Conservation (phyloP, 2,888 invertebrate species). For the Tetheella fluctuosa region DNA sequence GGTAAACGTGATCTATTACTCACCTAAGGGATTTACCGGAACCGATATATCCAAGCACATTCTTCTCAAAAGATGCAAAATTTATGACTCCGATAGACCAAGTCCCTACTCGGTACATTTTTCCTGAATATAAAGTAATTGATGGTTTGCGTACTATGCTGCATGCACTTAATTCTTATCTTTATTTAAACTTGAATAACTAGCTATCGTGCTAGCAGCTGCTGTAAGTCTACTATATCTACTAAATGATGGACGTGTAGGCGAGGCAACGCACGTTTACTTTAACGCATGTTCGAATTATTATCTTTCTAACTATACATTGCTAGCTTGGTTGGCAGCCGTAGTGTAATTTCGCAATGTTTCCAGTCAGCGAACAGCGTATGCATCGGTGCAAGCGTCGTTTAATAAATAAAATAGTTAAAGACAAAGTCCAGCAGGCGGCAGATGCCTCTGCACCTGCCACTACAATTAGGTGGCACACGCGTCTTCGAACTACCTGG, state of each 20-base stretch:
- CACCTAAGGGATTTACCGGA: constrained; percentile 63
- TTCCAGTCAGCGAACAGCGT: constrained; percentile 44
- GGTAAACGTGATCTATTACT: constrained; percentile 66
- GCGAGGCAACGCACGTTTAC: constrained; percentile 43
- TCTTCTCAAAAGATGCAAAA: constrained; percentile 48
- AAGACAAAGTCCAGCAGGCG: constrained; percentile 62
- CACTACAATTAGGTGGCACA: constrained; percentile 71
- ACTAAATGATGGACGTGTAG: constrained; percentile 53
- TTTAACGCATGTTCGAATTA: constrained; percentile 45
- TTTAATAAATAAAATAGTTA: constrained; percentile 66
- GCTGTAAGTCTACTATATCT: constrained; percentile 32
- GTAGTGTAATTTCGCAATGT: constrained; percentile 45
- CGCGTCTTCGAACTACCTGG: constrained; percentile 56
- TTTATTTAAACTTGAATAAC: constrained; percentile 53
- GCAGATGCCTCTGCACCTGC: constrained; percentile 81
- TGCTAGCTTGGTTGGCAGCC: constrained; percentile 51
- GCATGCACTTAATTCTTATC: constrained; percentile 29
- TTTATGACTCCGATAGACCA: constrained; percentile 20
- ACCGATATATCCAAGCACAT: constrained; percentile 45
- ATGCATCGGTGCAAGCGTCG: constrained; percentile 43
- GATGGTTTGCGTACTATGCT: constrained; percentile 17
- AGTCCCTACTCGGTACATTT: background rate
- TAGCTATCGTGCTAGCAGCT: constrained; percentile 59
- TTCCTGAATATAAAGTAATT: background rate
- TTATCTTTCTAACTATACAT: constrained; percentile 49